These are phyloP conservation scores for Coremacera marginata DNA, from an alignment of 2,888 invertebrate genomes.

Conservation along the genomic window DNA sequence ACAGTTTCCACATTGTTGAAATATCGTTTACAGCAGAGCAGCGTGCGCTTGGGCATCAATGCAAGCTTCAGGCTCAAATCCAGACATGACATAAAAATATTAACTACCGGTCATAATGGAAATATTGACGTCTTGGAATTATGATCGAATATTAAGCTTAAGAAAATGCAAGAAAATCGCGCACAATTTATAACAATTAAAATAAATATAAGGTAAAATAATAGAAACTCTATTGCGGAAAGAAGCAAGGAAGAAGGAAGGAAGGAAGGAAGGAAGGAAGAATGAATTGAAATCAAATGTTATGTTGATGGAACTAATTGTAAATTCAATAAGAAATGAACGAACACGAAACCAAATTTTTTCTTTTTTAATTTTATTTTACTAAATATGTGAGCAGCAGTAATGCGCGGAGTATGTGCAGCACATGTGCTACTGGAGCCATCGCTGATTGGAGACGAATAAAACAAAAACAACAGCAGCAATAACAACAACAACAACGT, in stretches of 20 bases:
- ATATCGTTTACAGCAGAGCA: background rate
- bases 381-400: background rate
- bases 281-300: background rate
- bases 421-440: slow-evolving; percentile 22
- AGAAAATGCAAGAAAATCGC: background rate
- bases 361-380: background rate
- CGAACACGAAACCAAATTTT: slow-evolving; percentile 15
- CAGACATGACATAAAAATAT: background rate
- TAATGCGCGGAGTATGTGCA: slow-evolving; percentile 7
- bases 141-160: background rate
- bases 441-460: slow-evolving; percentile 14
- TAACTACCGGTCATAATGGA: background rate
- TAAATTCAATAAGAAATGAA: slow-evolving; percentile 13
- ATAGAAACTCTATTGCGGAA: slow-evolving; percentile 19
- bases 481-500: slow-evolving; percentile 1
- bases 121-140: background rate
- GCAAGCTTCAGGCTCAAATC: background rate
- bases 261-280: background rate
- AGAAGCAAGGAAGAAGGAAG: slow-evolving; percentile 4
- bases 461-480: no score
- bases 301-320: slow-evolving; percentile 42
- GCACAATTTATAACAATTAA: background rate
- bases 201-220: background rate
- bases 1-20: background rate
- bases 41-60: background rate